These are phyloP conservation scores for Conchocele bisecta DNA, from an alignment of 2,888 invertebrate genomes.

Conservation along the genomic window DNA sequence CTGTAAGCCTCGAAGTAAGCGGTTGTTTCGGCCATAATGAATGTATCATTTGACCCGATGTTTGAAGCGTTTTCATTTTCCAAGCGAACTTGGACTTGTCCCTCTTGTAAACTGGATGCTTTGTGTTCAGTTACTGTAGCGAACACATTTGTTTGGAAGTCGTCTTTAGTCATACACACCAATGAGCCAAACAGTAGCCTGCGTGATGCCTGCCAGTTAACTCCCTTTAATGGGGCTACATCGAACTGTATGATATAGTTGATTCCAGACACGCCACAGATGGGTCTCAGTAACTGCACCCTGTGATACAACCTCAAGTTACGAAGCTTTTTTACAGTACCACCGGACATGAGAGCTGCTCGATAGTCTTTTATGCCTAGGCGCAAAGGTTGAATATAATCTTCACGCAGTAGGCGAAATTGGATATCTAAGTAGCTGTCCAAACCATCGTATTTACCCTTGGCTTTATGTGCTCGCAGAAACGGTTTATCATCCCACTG, in stretches of 20 bases:
- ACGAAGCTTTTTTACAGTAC: conserved; percentile 31
- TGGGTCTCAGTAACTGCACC: conserved; percentile 71
- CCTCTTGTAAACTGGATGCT: conserved; percentile 62
- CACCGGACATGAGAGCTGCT: conserved; percentile 17
- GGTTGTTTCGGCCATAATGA: conserved; percentile 89
- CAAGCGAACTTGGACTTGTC: conserved; percentile 69
- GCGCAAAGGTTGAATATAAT: conserved; percentile 89
- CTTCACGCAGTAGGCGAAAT: conserved; percentile 90
- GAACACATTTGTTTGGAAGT: conserved; percentile 88
- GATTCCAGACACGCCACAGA: conserved; percentile 66
- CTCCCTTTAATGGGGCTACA: conserved; percentile 27
- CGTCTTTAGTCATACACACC: conserved; percentile 88
- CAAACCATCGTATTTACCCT: conserved; percentile 87
- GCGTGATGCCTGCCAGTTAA: conserved; percentile 84
- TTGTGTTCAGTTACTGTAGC: conserved; percentile 85
- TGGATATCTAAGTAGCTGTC: conserved; percentile 90
- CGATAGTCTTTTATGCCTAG: conserved; percentile 87
- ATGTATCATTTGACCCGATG: conserved; percentile 48
- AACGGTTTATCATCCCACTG: conserved; percentile 80
- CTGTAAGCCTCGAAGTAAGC: conserved; percentile 93
- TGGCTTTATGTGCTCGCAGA: conserved; percentile 85
- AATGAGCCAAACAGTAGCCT: conserved; percentile 89
- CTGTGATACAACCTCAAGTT: conserved; percentile 73
- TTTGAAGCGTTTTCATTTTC: conserved; percentile 42
- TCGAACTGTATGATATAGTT: conserved; percentile 69